These are phyloP conservation scores for Urocynchramus pylzowi DNA, from an alignment of 2,113 vertebrate genomes.

Conservation along the genomic window DNA sequence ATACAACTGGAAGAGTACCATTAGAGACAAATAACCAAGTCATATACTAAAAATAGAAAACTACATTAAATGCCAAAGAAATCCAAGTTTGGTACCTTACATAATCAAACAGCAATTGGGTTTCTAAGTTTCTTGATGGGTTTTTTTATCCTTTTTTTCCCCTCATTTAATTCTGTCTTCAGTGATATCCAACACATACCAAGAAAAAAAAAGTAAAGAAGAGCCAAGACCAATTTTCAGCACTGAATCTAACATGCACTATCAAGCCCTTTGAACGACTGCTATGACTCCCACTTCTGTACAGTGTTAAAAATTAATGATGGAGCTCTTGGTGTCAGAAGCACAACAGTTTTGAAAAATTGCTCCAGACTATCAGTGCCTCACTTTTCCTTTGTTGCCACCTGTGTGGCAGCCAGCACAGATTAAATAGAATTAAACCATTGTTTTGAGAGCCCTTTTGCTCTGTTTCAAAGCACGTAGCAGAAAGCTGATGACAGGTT, in stretches of 20 bases:
- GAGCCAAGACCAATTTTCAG: background rate
- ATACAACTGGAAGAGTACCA: accelerated
- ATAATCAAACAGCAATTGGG: background rate
- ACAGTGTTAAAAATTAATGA: background rate
- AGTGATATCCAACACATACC: background rate
- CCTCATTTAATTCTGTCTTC: background rate
- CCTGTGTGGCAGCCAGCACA: background rate
- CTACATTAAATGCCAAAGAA: background rate
- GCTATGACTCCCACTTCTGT: background rate
- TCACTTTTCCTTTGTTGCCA: background rate
- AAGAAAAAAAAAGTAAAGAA: too few relatives aligned
- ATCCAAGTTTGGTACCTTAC: background rate
- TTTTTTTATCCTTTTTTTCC: too few relatives aligned
- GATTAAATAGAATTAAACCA: background rate
- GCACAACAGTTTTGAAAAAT: background rate
- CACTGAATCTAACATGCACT: background rate
- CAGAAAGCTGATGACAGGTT: background rate
- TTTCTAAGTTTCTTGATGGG: background rate
- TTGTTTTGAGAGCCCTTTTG: background rate
- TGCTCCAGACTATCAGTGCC: background rate
- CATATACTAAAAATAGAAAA: background rate
- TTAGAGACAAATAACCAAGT: background rate
- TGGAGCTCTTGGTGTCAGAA: background rate
- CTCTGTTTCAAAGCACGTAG: background rate
- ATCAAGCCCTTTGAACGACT: background rate